phyloP scores from a whole-genome alignment of 64 coral and sea anemone species.

The Orbicella faveolata region DNA sequence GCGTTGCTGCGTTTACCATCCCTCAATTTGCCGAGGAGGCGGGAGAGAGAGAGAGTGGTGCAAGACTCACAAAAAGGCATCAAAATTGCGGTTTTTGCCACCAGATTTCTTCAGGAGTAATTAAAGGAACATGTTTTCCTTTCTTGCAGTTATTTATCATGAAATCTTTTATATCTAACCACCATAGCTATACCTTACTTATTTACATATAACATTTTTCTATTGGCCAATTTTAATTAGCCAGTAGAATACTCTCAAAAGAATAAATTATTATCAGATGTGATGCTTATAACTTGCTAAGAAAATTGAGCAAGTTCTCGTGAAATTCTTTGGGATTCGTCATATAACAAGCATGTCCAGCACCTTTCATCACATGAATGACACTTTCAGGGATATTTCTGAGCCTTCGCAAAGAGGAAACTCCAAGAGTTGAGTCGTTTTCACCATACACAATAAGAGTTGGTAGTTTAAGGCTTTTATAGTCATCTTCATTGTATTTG shows the following conservation, averaged over 20 bases:
- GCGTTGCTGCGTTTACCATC: background rate
- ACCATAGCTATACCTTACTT: no score
- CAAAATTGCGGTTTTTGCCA: no score
- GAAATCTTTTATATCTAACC: no score
- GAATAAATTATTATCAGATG: background rate
- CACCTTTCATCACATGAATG: slow-evolving; percentile 69
- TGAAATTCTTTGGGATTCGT: slow-evolving; percentile 77
- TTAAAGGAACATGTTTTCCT: no score
- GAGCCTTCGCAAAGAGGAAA: slow-evolving; percentile 40
- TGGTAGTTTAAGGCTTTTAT: slow-evolving; percentile 26
- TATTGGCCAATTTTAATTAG: no score
- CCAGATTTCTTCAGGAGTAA: no score
- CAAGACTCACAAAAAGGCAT: no score
- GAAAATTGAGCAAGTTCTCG: slow-evolving; percentile 61
- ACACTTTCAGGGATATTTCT: slow-evolving; percentile 62
- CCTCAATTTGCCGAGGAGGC: background rate
- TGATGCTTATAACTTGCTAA: slow-evolving; percentile 25
- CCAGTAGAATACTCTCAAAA: no score
- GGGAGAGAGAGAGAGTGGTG: no score
- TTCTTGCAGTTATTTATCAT: no score
- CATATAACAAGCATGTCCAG: slow-evolving; percentile 89
- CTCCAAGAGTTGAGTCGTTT: slow-evolving; percentile 47
- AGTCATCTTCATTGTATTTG: slow-evolving; percentile 46
- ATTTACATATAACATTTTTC: no score
- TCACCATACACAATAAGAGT: slow-evolving; percentile 76